Conservation (phyloP, 2,888 invertebrate species). For the Orthonevra nobilis region DNA sequence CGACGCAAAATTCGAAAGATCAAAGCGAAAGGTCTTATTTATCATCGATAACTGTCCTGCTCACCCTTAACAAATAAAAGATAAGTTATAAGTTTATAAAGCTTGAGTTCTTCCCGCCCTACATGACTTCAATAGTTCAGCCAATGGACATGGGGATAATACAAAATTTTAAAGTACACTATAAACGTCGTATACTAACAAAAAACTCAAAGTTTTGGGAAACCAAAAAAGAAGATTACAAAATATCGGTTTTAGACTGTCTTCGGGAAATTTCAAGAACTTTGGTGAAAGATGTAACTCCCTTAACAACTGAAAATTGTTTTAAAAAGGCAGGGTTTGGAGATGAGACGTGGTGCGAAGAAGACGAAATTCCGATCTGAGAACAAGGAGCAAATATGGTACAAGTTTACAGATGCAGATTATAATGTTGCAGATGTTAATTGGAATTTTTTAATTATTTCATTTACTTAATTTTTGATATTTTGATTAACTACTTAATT, state of each 20-base stretch:
- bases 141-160: too few species aligned
- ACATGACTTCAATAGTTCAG: background rate
- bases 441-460: background rate
- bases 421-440: too few species aligned
- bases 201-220: too few species aligned
- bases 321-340: background rate
- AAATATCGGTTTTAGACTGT: background rate
- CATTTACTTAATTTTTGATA: background rate
- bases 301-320: too few species aligned
- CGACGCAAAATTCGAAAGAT: too few species aligned
- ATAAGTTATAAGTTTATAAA: background rate
- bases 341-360: background rate
- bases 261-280: background rate
- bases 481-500: background rate
- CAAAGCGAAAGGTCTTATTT: background rate
- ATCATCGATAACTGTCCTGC: background rate
- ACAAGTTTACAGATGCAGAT: too few species aligned
- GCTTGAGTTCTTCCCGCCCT: background rate
- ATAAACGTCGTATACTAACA: too few species aligned
- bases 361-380: too few species aligned
- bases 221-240: too few species aligned
- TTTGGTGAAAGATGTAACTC: too few species aligned
- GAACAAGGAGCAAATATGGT: too few species aligned
- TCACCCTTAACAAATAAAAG: background rate
- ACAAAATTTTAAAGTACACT: too few species aligned